A percentile compares a stretch with the other conserved stretches of the same genome.
These are phyloP conservation scores for Torymus texanus DNA, from an alignment of 2,888 invertebrate genomes.

Conservation along the genomic window DNA sequence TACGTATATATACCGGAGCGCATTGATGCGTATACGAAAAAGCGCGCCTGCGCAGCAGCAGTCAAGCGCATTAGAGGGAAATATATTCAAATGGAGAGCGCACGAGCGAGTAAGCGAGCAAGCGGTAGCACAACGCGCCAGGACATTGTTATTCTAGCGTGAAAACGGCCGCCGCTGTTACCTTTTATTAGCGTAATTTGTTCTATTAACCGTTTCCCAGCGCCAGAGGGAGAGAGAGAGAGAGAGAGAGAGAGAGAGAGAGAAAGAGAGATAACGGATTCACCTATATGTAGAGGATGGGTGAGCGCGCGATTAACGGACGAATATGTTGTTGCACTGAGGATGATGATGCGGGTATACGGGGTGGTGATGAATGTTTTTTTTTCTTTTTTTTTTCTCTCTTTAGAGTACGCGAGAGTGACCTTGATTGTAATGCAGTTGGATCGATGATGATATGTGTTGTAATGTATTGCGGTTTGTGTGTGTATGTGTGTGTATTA, in stretches of 20 bases:
- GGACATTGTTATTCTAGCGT: constrained; percentile 74
- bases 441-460: too few relatives aligned
- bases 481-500: too few relatives aligned
- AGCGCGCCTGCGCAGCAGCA: constrained; percentile 66
- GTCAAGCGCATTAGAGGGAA: constrained; percentile 50
- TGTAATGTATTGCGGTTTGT: too few relatives aligned
- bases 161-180: constrained; percentile 72
- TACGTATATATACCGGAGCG: constrained; percentile 31
- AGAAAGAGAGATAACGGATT: constrained; percentile 41
- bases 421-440: too few relatives aligned
- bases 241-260: constrained; percentile 15
- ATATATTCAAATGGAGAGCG: constrained; percentile 49
- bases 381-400: too few relatives aligned
- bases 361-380: too few relatives aligned
- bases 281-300: not conserved
- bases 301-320: constrained; percentile 8
- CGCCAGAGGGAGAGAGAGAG: not conserved
- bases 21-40: constrained; percentile 70
- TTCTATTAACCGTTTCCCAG: constrained; percentile 52
- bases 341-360: not conserved
- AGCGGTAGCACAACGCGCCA: constrained; percentile 25
- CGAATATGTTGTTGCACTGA: not conserved
- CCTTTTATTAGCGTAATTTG: constrained; percentile 68
- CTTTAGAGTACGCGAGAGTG: too few relatives aligned
- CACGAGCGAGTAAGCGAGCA: not conserved